Evolutionary conservation across 2,797 vertebrate genomes (phyloP).

Genomic region (Anableps anableps): DNA sequence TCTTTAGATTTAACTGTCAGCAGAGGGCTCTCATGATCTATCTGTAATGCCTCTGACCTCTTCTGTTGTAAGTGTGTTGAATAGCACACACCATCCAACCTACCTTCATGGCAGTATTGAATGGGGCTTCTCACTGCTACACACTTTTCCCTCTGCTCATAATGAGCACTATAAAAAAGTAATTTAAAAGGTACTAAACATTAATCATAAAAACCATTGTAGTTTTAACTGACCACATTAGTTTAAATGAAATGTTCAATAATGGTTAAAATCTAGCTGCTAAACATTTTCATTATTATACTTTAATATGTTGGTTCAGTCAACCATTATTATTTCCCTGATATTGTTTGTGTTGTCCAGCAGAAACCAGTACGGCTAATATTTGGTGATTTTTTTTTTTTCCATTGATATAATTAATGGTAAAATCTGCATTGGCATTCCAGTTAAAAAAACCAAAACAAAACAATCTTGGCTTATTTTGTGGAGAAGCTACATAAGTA

Average conservation of each 20-base stretch:
- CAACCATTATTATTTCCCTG: neutral
- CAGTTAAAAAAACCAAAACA: no score
- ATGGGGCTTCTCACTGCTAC: conserved; percentile 18
- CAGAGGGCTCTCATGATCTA: conserved; percentile 73
- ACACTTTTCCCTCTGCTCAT: neutral
- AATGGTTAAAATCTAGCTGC: no score
- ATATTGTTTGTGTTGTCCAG: neutral
- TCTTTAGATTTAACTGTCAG: conserved; percentile 68
- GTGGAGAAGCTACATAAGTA: no score
- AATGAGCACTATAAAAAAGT: neutral
- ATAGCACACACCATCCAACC: conserved; percentile 38
- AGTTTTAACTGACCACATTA: neutral
- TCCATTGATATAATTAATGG: neutral
- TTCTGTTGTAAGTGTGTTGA: conserved; percentile 37
- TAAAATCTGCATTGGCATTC: neutral
- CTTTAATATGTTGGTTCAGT: neutral
- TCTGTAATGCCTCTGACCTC: conserved; percentile 59
- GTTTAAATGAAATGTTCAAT: neutral
- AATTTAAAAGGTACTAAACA: neutral
- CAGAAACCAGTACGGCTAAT: neutral
- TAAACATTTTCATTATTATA: neutral
- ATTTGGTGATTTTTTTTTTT: neutral
- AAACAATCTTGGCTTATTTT: no score
- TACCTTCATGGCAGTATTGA: conserved; percentile 55
- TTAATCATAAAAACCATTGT: neutral